Percentiles rank a stretch among this genome's conserved stretches.
phyloP scores from a whole-genome alignment of 2,113 vertebrate species.

The Balaeniceps rex region DNA sequence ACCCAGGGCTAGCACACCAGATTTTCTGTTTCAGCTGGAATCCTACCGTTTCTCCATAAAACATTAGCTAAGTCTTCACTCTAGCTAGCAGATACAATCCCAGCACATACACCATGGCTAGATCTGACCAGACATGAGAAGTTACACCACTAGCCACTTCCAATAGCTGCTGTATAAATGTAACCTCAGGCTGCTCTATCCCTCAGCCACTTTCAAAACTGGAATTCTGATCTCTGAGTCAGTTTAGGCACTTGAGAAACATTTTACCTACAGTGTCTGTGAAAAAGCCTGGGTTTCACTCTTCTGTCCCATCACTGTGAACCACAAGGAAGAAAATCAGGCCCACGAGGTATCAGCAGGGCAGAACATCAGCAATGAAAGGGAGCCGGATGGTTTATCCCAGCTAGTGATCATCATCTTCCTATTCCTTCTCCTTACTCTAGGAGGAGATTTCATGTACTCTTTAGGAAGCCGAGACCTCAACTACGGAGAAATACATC shows the following conservation, averaged over 20 bases:
- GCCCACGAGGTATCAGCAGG: rapidly evolving
- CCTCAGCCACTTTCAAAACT: background rate
- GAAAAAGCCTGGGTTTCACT: background rate
- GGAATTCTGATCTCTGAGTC: background rate
- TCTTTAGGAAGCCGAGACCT: background rate
- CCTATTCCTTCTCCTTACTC: background rate
- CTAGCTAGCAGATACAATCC: background rate
- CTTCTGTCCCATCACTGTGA: background rate
- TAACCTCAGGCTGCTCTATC: background rate
- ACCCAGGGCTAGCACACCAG: background rate
- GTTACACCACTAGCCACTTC: background rate
- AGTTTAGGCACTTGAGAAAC: background rate
- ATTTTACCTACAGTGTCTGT: background rate
- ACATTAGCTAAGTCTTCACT: background rate
- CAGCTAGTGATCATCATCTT: rapidly evolving
- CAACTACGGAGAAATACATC: background rate
- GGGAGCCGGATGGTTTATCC: background rate
- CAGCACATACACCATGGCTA: background rate
- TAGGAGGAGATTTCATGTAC: background rate
- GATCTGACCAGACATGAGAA: background rate
- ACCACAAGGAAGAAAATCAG: background rate
- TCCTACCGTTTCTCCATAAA: background rate
- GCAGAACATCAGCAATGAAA: background rate
- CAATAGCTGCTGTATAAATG: background rate
- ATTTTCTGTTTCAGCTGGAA: background rate